phyloP scores from a whole-genome alignment of 2,797 vertebrate species.

The Notamacropus eugenii region DNA sequence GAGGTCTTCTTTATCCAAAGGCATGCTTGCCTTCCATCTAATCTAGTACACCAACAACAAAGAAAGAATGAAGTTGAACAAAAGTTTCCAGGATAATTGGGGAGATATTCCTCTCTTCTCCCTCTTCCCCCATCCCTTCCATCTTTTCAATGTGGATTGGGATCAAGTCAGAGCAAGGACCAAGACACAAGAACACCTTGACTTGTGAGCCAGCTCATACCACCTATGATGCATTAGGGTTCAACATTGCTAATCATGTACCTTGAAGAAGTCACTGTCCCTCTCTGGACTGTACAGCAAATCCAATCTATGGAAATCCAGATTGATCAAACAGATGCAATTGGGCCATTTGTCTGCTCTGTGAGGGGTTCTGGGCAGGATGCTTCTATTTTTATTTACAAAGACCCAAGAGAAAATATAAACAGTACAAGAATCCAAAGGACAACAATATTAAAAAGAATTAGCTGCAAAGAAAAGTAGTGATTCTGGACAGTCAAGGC shows the following conservation, averaged over 20 bases:
- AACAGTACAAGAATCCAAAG: background rate
- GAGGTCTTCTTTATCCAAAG: background rate
- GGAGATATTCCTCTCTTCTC: background rate
- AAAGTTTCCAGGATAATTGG: background rate
- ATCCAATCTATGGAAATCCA: background rate
- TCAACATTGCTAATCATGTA: too few relatives aligned
- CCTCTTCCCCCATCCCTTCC: background rate
- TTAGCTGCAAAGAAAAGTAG: too few relatives aligned
- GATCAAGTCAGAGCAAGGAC: background rate
- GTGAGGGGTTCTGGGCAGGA: background rate
- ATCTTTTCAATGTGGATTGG: background rate
- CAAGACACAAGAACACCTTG: background rate
- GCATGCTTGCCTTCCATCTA: background rate
- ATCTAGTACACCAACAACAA: background rate
- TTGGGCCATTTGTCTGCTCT: background rate
- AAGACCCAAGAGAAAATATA: background rate
- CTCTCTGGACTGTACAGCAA: background rate
- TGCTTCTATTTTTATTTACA: background rate
- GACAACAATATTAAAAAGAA: background rate
- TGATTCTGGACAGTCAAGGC: background rate
- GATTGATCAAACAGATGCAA: background rate
- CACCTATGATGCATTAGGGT: background rate
- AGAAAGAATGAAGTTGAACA: background rate
- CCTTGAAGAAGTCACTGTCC: too few relatives aligned
- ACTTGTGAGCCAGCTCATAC: background rate